Evolutionary conservation across 2,113 vertebrate genomes (phyloP), one percentile per base, ranked within the genome.

Genomic region (Meles meles): DNA sequence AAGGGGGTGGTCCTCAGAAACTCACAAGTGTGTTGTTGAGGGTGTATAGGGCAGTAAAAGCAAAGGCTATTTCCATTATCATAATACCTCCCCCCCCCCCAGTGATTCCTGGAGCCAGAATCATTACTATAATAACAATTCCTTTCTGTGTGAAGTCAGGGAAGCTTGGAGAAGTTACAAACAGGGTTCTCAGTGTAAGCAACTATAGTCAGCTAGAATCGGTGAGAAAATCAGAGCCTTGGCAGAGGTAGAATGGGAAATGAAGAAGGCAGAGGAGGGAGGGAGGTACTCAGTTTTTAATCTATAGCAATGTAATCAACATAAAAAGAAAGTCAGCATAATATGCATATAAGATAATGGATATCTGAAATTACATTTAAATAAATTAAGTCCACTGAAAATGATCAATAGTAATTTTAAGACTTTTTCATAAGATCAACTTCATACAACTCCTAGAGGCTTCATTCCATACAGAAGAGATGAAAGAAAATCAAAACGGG

Each of bases 381-480:
- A 90, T 93, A 47, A n/a, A 95, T 93, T 96, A 96, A 71, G 47
- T 31, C 27, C 21, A 76, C 39, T 93, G 29, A 96, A 95, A 97
- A 79, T 96, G 61, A 97, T 97, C 94, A 94, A 95, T 96, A 95
- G 29, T 82, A 92, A 96, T 97, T 97, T 96, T 84, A 93, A 61
- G 42, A 3, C n/a, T 97, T 96, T 57, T 74, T 74, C 14, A 47
- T 88, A 93, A 96, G n/a, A 88, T 86, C 74, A 97, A 49, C 71
- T 25, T 94, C 27, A 57, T 10, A 55, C n/a, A 74, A 85, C 27
- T 85, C 39, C 63, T 91, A 71, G 9, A 84, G 18, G 39, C 12
- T 76, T 94, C 71, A 90, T 96, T 72, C 55, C 71, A 80, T 37
- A 57, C 21, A 89, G 25, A 98, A 85, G 18, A 93, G 23, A 92